Conservation (phyloP, 1,140 invertebrate species). For the Solenopsis invicta region DNA sequence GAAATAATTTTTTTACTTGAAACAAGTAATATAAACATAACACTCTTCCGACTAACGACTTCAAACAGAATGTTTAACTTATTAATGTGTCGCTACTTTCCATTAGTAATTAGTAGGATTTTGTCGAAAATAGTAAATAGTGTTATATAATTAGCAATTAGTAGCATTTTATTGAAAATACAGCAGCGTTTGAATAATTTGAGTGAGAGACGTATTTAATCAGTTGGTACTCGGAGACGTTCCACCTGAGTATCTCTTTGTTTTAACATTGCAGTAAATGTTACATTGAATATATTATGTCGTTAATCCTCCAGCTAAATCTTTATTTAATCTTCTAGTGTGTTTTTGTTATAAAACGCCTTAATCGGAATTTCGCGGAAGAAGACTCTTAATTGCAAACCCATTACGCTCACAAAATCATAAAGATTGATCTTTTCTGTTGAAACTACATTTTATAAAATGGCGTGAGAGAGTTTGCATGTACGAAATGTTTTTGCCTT, state of each 20-base stretch:
- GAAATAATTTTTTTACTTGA: background rate
- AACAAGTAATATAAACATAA: slow-evolving; percentile 34
- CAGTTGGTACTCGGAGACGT: slow-evolving; percentile 4
- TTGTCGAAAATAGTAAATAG: background rate
- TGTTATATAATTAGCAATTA: slow-evolving; percentile 12
- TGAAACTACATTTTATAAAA: background rate
- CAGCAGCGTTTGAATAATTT: background rate
- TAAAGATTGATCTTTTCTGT: slow-evolving; percentile 9
- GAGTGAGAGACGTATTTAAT: slow-evolving; percentile 17
- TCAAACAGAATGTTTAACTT: background rate
- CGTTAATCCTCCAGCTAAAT: background rate
- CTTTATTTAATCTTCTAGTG: background rate
- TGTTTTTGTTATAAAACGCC: background rate
- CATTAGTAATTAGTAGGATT: slow-evolving; percentile 31
- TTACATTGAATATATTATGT: background rate
- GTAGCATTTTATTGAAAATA: background rate
- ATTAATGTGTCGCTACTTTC: slow-evolving; percentile 28
- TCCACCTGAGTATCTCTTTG: slow-evolving; percentile 32
- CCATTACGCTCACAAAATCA: background rate
- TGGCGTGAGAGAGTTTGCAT: background rate
- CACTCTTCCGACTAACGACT: background rate
- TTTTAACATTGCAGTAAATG: slow-evolving; percentile 15
- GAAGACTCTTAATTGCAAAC: background rate
- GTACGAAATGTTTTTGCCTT: background rate
- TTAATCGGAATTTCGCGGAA: background rate